These are phyloP conservation scores for Phalacrocorax aristotelis DNA, from an alignment of 2,113 vertebrate genomes.

Conservation along the genomic window DNA sequence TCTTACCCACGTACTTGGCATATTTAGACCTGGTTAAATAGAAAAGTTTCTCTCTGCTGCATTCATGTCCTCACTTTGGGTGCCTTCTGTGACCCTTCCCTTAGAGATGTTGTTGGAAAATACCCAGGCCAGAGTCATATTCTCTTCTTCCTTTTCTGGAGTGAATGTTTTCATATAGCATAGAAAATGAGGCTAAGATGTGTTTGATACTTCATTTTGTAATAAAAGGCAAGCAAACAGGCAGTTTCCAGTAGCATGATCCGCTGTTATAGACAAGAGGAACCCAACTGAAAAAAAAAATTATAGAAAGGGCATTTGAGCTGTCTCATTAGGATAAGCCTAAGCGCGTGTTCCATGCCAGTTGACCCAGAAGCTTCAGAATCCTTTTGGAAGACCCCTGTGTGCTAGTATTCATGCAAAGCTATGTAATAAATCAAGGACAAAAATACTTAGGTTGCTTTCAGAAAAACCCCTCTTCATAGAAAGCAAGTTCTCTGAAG, in stretches of 20 bases:
- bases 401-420: background rate
- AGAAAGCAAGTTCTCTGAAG: background rate
- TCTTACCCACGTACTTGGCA: background rate
- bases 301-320: background rate
- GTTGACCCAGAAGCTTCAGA: background rate
- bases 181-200: background rate
- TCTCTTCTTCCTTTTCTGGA: background rate
- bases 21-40: background rate
- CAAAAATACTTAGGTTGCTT: background rate
- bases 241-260: background rate
- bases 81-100: background rate
- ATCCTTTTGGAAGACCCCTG: background rate
- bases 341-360: background rate
- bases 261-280: background rate
- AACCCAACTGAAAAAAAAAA: background rate
- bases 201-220: background rate
- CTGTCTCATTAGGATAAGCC: background rate
- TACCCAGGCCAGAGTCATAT: background rate
- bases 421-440: background rate
- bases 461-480: background rate
- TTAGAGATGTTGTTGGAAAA: background rate
- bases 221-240: background rate
- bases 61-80: accelerated
- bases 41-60: background rate
- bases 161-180: background rate